A percentile compares a stretch with the other conserved stretches of the same genome.
Evolutionary conservation across 2,797 vertebrate genomes (phyloP).

Genomic region (Enteromius anoplus): DNA sequence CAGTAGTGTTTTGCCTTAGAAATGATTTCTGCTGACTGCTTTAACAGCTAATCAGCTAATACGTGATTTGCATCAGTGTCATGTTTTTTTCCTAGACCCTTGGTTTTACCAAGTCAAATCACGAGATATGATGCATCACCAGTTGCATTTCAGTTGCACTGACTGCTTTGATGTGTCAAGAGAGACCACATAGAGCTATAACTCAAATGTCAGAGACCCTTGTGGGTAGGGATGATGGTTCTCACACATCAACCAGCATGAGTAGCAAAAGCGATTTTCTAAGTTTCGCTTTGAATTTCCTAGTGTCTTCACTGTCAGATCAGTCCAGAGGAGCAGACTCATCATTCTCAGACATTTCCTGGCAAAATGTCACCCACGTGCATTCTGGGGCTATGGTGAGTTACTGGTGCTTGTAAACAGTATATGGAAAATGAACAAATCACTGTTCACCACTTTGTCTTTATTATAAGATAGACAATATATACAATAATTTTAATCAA

Average conservation of each 20-base stretch:
- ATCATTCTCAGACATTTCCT: slow-evolving; percentile 68
- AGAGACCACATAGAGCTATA: slow-evolving; percentile 10
- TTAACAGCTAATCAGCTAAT: neutral
- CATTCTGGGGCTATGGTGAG: slow-evolving; percentile 68
- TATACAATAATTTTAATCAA: too few species aligned
- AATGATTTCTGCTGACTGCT: neutral
- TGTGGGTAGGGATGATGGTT: neutral
- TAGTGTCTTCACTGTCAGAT: slow-evolving; percentile 57
- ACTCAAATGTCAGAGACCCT: slow-evolving; percentile 39
- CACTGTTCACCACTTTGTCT: too few species aligned
- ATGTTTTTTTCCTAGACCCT: neutral
- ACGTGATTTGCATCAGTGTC: neutral
- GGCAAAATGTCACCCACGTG: slow-evolving; percentile 68
- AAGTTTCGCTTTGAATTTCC: slow-evolving; percentile 51
- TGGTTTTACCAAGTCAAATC: slow-evolving; percentile 8
- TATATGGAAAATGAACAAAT: neutral
- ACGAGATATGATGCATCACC: neutral
- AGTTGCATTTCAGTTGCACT: neutral
- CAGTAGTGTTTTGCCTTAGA: neutral
- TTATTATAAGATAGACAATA: too few species aligned
- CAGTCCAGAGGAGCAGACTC: slow-evolving; percentile 65
- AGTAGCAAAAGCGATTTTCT: slow-evolving; percentile 1
- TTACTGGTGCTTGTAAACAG: neutral
- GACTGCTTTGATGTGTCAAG: too few species aligned
- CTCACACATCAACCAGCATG: neutral